Evolutionary conservation across 2,888 invertebrate genomes (phyloP).

Genomic region (Metopia argyrocephala): DNA sequence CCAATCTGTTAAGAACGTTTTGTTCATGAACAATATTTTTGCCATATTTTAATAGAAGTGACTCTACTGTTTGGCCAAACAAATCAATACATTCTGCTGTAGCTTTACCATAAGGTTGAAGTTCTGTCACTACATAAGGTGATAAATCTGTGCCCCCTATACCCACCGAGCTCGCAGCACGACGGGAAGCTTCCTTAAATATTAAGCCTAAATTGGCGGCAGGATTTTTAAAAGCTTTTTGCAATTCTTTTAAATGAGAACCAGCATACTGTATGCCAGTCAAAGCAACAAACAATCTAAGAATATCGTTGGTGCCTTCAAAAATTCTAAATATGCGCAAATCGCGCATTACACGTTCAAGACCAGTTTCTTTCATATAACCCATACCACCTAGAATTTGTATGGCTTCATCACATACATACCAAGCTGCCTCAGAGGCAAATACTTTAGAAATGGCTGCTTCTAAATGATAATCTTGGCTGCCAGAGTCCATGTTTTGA

Average conservation of each 20-base stretch:
- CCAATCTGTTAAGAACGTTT: slow-evolving; percentile 91
- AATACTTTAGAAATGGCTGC: slow-evolving; percentile 98
- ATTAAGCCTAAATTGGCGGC: slow-evolving; percentile 93
- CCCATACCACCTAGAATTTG: slow-evolving; percentile 99
- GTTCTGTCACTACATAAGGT: slow-evolving; percentile 85
- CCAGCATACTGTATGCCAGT: slow-evolving; percentile 98
- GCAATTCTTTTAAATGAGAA: slow-evolving; percentile 92
- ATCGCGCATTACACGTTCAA: slow-evolving; percentile 96
- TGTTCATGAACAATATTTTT: slow-evolving; percentile 92
- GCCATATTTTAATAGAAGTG: slow-evolving; percentile 89
- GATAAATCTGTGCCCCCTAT: slow-evolving; percentile 83
- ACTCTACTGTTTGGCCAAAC: slow-evolving; percentile 84
- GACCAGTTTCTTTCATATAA: slow-evolving; percentile 93
- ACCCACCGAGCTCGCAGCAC: slow-evolving; percentile 91
- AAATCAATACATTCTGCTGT: slow-evolving; percentile 80
- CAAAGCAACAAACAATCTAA: slow-evolving; percentile 96
- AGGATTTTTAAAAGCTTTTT: slow-evolving; percentile 96
- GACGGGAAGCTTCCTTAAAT: slow-evolving; percentile 90
- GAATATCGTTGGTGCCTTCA: slow-evolving; percentile 99
- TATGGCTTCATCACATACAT: slow-evolving; percentile 97
- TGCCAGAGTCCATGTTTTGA: slow-evolving; percentile 97
- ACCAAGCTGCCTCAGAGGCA: slow-evolving; percentile 96
- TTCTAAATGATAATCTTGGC: slow-evolving; percentile 96
- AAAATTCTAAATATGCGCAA: slow-evolving; percentile 98
- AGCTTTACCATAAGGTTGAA: slow-evolving; percentile 84